phyloP scores from a whole-genome alignment of 2,113 vertebrate species.

The Genyomyrus donnyi region DNA sequence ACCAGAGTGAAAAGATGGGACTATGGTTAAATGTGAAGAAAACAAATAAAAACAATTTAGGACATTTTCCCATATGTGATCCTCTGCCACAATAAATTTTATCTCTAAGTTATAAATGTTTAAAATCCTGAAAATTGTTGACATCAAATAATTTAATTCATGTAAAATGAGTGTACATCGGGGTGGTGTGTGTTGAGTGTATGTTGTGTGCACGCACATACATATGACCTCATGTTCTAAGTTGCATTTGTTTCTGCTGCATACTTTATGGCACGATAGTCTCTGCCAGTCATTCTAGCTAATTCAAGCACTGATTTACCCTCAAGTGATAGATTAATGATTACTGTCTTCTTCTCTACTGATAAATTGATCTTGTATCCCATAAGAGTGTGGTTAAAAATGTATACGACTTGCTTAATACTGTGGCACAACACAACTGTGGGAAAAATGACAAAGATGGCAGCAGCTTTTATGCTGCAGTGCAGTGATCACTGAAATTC shows the following conservation, averaged over 20 bases:
- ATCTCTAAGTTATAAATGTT: no score
- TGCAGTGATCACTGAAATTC: not conserved
- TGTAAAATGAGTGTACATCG: no score
- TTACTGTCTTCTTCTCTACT: not conserved
- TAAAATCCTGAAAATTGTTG: no score
- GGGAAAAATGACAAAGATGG: not conserved
- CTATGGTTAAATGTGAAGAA: no score
- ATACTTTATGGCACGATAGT: not conserved
- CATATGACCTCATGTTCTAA: not conserved
- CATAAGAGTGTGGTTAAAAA: not conserved
- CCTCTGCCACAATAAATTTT: no score
- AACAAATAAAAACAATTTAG: no score
- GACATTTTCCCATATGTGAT: no score
- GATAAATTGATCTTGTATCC: not conserved
- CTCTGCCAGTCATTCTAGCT: not conserved
- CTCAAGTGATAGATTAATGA: not conserved
- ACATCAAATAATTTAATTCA: no score
- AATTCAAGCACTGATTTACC: not conserved
- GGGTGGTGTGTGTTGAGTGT: no score
- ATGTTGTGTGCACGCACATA: no score
- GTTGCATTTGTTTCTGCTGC: not conserved
- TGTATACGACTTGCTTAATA: not conserved
- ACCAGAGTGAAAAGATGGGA: not conserved
- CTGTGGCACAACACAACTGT: not conserved
- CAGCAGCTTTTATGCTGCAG: not conserved